phyloP scores from a whole-genome alignment of 1,140 invertebrate genomes.

The Ceratosolen fusciceps region DNA sequence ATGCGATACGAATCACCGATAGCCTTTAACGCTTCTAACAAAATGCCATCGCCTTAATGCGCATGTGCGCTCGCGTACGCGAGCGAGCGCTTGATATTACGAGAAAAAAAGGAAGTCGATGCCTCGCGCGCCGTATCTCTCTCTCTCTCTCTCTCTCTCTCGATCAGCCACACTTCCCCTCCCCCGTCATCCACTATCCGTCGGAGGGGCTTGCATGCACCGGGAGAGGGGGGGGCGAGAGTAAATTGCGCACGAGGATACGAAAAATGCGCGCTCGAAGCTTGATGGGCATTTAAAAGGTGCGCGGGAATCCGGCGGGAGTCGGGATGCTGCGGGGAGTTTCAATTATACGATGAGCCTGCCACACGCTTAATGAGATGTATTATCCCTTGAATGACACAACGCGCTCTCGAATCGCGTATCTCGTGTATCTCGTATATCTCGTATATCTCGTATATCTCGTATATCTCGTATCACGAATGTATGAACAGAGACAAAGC shows the following conservation, averaged over 20 bases:
- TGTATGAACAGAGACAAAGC: no score
- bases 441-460: no score
- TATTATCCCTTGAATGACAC: no score
- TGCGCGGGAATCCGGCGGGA: not conserved
- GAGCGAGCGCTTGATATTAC: not conserved
- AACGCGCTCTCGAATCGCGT: no score
- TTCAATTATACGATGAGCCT: conserved; percentile 10
- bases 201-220: not conserved
- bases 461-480: no score
- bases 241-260: conserved; percentile 6
- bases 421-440: no score
- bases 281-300: not conserved
- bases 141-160: no score
- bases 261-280: conserved; percentile 3
- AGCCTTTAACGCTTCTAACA: conserved; percentile 14
- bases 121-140: no score
- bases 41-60: not conserved
- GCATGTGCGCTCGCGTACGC: not conserved
- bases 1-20: conserved; percentile 4
- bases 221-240: not conserved
- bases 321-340: not conserved
- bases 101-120: not conserved
- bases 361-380: not conserved
- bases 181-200: no score
- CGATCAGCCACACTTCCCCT: no score